phyloP scores from a whole-genome alignment of 1,140 invertebrate species.

The Cydia strobilella region DNA sequence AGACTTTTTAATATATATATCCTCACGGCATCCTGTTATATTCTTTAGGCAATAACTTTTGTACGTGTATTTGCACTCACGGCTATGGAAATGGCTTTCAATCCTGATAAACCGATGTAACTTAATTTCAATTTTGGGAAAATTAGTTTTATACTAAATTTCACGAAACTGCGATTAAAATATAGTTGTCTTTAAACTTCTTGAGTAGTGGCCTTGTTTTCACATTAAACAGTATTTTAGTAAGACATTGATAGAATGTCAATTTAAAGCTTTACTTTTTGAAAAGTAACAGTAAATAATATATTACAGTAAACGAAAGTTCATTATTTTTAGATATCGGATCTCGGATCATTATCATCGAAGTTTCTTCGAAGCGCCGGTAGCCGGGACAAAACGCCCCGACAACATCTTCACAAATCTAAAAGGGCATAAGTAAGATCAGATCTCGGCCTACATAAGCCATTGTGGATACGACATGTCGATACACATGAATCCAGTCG shows the following conservation, averaged over 20 bases:
- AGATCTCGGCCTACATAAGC: not conserved
- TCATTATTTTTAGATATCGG: slow-evolving; percentile 14
- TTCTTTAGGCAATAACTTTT: not conserved
- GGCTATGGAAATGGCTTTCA: not conserved
- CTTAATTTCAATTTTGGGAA: too few relatives aligned
- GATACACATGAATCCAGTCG: slow-evolving; percentile 1
- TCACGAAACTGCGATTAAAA: too few relatives aligned
- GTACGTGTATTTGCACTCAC: not conserved
- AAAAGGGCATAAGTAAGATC: not conserved
- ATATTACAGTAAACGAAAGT: not conserved
- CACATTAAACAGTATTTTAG: too few relatives aligned
- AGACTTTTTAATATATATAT: not conserved
- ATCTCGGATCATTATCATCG: slow-evolving; percentile 20
- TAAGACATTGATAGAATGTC: not conserved
- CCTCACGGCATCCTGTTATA: too few relatives aligned
- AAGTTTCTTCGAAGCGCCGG: slow-evolving; percentile 17
- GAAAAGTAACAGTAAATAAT: slow-evolving; percentile 9
- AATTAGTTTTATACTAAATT: too few relatives aligned
- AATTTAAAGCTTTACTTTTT: not conserved
- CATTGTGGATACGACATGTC: not conserved
- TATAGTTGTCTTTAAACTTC: too few relatives aligned
- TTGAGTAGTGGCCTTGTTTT: too few relatives aligned
- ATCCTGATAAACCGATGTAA: too few relatives aligned
- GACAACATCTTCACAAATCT: not conserved
- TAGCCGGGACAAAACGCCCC: slow-evolving; percentile 5